phyloP scores from a whole-genome alignment of 35 echinoderm and acorn worm species.

The Diadema setosum region DNA sequence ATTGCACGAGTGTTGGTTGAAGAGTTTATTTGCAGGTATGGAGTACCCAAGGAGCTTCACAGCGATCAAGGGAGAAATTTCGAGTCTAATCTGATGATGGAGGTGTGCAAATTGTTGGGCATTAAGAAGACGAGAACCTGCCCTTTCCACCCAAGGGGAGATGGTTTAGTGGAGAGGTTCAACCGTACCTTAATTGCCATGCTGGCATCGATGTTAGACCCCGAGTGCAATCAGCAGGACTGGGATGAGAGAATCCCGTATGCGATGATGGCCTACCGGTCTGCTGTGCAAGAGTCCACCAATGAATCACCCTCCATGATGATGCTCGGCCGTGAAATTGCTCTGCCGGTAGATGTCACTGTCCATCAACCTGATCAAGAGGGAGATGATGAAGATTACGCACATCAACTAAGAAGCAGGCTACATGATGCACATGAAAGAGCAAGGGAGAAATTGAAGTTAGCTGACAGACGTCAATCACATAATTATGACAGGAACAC shows the following conservation, averaged over 20 bases:
- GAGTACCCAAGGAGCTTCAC: conserved; percentile 16
- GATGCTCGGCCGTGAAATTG: conserved; percentile 28
- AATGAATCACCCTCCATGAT: conserved; percentile 27
- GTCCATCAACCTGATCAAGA: too few relatives aligned
- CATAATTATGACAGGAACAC: too few relatives aligned
- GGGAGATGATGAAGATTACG: neutral
- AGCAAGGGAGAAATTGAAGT: neutral
- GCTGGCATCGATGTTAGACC: neutral
- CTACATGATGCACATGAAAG: neutral
- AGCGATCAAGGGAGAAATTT: conserved; percentile 24
- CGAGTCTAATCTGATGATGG: neutral
- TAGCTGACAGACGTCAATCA: neutral
- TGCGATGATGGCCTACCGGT: conserved; percentile 22
- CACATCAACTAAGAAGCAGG: neutral
- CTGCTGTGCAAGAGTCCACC: neutral
- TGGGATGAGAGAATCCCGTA: conserved; percentile 27
- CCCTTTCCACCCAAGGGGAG: too few relatives aligned
- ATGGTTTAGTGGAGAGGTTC: too few relatives aligned
- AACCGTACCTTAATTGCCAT: too few relatives aligned
- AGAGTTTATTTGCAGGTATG: conserved; percentile 29
- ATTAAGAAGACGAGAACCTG: too few relatives aligned
- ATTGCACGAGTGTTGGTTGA: conserved; percentile 12
- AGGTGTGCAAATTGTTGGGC: neutral
- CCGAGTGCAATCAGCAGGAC: conserved; percentile 13
- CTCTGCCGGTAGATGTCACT: too few relatives aligned